Evolutionary conservation across 2,113 vertebrate species (phyloP).

Genomic region (Muntiacus muntjak): DNA sequence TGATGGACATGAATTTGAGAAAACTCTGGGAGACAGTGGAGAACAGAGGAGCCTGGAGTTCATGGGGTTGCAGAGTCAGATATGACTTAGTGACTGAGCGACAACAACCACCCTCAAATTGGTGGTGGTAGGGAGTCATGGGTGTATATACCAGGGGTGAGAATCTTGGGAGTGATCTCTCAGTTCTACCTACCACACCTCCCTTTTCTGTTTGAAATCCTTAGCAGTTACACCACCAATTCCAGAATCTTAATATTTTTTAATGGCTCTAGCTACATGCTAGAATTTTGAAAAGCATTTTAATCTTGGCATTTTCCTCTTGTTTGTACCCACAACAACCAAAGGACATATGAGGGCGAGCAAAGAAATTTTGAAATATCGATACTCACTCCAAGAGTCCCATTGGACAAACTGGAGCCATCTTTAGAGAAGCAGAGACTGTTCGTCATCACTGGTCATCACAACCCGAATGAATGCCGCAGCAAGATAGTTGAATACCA

Average conservation of each 20-base stretch:
- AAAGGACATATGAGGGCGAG: neutral
- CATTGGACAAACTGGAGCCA: neutral
- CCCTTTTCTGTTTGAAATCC: neutral
- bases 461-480: neutral
- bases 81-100: neutral
- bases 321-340: neutral
- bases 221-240: neutral
- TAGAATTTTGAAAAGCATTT: neutral
- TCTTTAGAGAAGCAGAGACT: neutral
- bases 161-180: neutral
- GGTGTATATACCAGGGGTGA: neutral
- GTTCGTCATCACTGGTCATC: neutral
- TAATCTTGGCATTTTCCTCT: neutral
- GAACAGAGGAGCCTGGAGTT: neutral
- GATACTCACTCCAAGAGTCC: neutral
- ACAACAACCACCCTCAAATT: neutral
- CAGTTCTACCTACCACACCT: neutral
- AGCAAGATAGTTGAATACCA: neutral
- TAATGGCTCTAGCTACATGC: neutral
- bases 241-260: neutral
- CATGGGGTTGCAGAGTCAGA: neutral
- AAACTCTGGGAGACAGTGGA: neutral
- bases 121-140: neutral
- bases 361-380: neutral
- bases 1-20: neutral